Evolutionary conservation across 2,113 vertebrate species (phyloP), one percentile per base, ranked within the genome.

Genomic region (Globicephala melas): DNA sequence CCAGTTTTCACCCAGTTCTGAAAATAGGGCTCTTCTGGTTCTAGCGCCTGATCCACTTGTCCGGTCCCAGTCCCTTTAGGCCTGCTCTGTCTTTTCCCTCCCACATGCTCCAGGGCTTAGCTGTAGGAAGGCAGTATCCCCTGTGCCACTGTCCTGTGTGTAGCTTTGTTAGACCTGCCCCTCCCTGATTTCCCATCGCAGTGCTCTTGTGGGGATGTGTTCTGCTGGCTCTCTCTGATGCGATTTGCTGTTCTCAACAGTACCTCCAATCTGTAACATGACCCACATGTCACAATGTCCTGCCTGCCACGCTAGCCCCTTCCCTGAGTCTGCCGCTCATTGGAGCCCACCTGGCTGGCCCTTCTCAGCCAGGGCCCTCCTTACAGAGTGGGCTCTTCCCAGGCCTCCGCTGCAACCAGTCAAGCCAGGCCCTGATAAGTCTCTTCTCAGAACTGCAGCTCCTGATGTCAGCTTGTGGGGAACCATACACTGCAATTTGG

Each of bases 211-310:
- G 41, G 58, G 28, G 8, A 47, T 1, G 0, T 12, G 31, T 23
- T 60, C 71, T 67, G 15, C 13, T 36, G 23, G 20, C 47, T 28
- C 8, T 36, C 44, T 58, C 23, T 73, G 47, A 41, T 63, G 58
- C 8, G 23, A 71, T 55, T 9, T 25, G n/a, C 53, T 82, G 7
- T 23, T 88, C 44, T 36, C 60, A 1, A 8, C 47, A 80, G 11
- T 17, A 68, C 50, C 26, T 77, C 26, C 36, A 4, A 31, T n/a
- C 44, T 50, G 36, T 76, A 2, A 44, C 0, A 0, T 0, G 63
- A 33, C 9, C 6, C 25, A 25, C 10, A 28, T 60, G 28, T 14
- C 1, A 58, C 18, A 10, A 18, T 28, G 14, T 67, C 50, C 31
- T 76, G 10, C 2, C 26, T 23, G 0, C 33, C 62, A 23, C 11